A percentile compares a stretch with the other conserved stretches of the same genome.
phyloP scores from a whole-genome alignment of 2,113 vertebrate genomes.

The Cryptoleucopteryx plumbea region DNA sequence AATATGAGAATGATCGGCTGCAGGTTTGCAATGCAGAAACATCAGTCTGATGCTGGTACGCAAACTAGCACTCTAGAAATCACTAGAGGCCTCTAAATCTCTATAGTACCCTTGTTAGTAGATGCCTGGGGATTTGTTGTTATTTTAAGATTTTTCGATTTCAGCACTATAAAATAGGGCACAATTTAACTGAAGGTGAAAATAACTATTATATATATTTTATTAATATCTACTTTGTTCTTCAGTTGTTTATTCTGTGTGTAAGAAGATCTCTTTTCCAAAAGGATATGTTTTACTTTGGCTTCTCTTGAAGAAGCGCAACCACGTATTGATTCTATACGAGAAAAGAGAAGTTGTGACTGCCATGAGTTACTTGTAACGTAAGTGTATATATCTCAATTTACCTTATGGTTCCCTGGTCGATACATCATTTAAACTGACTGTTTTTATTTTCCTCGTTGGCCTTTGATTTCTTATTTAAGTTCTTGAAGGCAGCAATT shows the following conservation, averaged over 20 bases:
- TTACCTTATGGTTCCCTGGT: conserved; percentile 33
- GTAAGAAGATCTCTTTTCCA: not conserved
- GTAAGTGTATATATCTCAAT: not conserved
- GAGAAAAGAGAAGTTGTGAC: not conserved
- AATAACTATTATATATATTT: conserved; percentile 9
- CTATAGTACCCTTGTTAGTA: conserved; percentile 4
- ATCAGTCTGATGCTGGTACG: not conserved
- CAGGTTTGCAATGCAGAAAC: not conserved
- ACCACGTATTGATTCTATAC: not conserved
- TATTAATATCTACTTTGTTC: conserved; percentile 24
- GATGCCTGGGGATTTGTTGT: conserved; percentile 33
- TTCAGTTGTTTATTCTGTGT: not conserved
- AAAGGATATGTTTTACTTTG: not conserved
- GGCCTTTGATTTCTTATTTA: conserved; percentile 46
- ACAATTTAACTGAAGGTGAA: conserved; percentile 40
- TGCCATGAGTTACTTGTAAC: not conserved
- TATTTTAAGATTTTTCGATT: conserved; percentile 44
- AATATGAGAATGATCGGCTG: not conserved
- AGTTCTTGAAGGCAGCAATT: conserved; percentile 10
- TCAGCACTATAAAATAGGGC: conserved; percentile 44
- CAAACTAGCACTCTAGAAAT: not conserved
- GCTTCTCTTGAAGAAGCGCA: not conserved
- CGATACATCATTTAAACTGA: conserved; percentile 36
- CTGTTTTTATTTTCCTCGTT: conserved; percentile 41
- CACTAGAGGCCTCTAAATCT: conserved; percentile 46